These are phyloP conservation scores for Urosaurus nigricauda DNA, from an alignment of 2,797 vertebrate species.

Conservation along the genomic window DNA sequence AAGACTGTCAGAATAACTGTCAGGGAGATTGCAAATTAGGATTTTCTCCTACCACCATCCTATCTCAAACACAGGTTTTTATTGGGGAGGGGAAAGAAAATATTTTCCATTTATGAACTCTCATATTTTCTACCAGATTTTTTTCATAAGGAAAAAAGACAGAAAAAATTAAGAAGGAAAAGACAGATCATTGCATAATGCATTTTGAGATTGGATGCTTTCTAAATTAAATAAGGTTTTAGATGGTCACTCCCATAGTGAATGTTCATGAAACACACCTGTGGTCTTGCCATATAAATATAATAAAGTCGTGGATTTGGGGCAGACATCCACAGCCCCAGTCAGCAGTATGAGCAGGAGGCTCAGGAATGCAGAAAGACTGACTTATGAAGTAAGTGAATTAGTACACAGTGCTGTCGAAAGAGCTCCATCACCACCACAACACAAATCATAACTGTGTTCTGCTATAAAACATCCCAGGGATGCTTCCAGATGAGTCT, in stretches of 20 bases:
- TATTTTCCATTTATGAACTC: neutral
- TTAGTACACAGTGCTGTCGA: no score
- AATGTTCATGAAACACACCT: neutral
- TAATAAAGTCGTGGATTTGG: neutral
- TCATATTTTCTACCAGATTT: neutral
- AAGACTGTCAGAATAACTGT: no score
- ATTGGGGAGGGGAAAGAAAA: neutral
- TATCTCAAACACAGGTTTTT: neutral
- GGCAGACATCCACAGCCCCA: neutral
- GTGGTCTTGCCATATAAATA: no score
- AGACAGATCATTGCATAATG: neutral
- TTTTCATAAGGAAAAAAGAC: neutral
- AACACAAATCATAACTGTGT: neutral
- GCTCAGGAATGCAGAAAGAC: neutral
- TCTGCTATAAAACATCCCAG: neutral
- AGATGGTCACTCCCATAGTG: neutral
- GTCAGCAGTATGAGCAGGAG: neutral
- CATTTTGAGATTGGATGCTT: neutral
- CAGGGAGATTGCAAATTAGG: no score
- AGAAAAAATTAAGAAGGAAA: neutral
- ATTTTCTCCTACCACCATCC: no score
- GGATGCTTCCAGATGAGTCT: neutral
- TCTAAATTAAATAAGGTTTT: neutral
- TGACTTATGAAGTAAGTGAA: neutral
- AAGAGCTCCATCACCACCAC: no score